phyloP scores from a whole-genome alignment of 2,888 invertebrate species.

The Trichogramma evanescens region DNA sequence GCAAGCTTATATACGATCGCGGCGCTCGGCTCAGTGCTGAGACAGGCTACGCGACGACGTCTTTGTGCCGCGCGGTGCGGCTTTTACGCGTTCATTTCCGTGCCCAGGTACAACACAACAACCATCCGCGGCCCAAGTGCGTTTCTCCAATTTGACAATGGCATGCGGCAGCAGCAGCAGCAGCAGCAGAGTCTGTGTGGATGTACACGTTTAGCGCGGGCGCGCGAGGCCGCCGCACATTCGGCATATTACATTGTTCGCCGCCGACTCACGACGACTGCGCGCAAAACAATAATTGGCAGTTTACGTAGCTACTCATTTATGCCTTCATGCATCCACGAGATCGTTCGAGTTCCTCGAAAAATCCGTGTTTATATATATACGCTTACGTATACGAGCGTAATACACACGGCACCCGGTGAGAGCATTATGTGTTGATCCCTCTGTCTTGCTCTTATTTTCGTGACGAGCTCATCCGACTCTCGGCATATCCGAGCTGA shows the following conservation, averaged over 20 bases:
- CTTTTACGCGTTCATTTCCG: too few species aligned
- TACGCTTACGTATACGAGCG: conserved; percentile 33
- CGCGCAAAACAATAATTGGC: background rate
- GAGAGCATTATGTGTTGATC: conserved; percentile 40
- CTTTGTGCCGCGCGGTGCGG: too few species aligned
- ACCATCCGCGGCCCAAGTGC: too few species aligned
- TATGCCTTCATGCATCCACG: conserved; percentile 6
- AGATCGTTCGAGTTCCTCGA: conserved; percentile 30
- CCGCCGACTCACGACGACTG: background rate
- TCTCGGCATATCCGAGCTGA: too few species aligned
- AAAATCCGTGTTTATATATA: conserved; percentile 31
- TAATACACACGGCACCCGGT: background rate
- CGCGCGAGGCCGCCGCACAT: conserved; percentile 1
- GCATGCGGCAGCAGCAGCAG: too few species aligned
- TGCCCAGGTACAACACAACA: too few species aligned
- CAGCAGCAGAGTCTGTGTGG: too few species aligned
- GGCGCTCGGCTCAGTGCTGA: too few species aligned
- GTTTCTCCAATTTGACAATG: too few species aligned
- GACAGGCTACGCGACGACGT: too few species aligned
- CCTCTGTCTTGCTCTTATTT: conserved; percentile 22
- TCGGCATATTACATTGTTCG: conserved; percentile 7
- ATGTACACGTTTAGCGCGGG: background rate
- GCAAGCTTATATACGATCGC: too few species aligned
- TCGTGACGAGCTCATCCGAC: background rate
- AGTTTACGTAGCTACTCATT: background rate